Percentiles rank a stretch among this genome's conserved stretches.
phyloP scores from a whole-genome alignment of 2,888 invertebrate genomes.

The Noctuana brunneofusca region DNA sequence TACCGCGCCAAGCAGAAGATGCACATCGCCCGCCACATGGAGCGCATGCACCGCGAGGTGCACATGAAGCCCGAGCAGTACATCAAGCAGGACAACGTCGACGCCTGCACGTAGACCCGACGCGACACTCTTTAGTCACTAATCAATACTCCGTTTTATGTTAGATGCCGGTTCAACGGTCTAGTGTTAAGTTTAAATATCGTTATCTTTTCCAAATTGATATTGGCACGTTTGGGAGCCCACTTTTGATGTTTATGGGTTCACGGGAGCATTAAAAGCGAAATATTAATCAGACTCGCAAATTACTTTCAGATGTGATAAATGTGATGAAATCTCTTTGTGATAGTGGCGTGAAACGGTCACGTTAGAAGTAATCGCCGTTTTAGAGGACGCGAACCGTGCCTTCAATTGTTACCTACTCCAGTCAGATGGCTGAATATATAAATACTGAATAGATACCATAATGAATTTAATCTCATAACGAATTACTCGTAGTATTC shows the following conservation, averaged over 20 bases:
- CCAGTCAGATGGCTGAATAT: constrained; percentile 40
- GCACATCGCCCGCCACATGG: constrained; percentile 92
- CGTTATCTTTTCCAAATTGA: constrained; percentile 18
- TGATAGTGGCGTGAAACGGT: constrained; percentile 78
- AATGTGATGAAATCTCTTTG: constrained; percentile 78
- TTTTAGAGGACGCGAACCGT: constrained; percentile 49
- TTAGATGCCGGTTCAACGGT: neutral
- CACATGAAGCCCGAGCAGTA: constrained; percentile 77
- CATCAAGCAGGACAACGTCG: constrained; percentile 78
- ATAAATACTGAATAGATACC: constrained; percentile 46
- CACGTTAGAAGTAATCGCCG: constrained; percentile 75
- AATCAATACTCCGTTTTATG: constrained; percentile 24
- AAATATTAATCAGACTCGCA: constrained; percentile 41
- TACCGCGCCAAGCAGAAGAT: constrained; percentile 93
- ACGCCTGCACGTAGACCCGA: constrained; percentile 72
- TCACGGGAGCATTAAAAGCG: constrained; percentile 32
- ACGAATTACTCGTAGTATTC: constrained; percentile 68
- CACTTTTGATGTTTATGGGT: neutral
- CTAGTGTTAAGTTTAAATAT: constrained; percentile 24
- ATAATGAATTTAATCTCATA: constrained; percentile 54
- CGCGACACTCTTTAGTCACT: constrained; percentile 15
- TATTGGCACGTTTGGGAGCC: constrained; percentile 11
- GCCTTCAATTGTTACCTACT: constrained; percentile 66
- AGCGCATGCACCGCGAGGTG: constrained; percentile 90
- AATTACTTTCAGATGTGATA: constrained; percentile 74